Conservation (phyloP, 1,140 invertebrate genomes). For the Andrena cerasifolii region DNA sequence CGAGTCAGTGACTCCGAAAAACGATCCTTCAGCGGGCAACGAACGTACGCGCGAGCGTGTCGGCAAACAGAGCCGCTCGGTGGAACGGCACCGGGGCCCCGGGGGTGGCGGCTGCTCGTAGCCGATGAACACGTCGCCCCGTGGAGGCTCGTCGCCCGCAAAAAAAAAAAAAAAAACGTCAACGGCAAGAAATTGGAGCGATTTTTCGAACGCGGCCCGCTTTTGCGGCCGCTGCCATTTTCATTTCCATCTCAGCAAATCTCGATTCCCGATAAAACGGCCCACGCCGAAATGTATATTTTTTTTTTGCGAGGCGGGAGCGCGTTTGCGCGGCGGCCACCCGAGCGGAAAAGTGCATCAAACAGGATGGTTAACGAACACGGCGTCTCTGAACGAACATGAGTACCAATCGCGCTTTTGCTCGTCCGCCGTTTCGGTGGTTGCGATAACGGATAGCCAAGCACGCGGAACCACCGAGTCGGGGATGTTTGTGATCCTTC, state of each 20-base stretch:
- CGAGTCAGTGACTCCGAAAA: constrained; percentile 78
- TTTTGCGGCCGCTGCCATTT: constrained; percentile 43
- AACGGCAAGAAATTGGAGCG: constrained; percentile 55
- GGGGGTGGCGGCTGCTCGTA: constrained; percentile 23
- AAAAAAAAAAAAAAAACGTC: too few relatives aligned
- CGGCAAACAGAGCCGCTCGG: constrained; percentile 79
- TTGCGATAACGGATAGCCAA: too few relatives aligned
- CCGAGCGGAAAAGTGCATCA: constrained; percentile 43
- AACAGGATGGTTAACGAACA: not conserved
- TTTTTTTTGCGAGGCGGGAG: too few relatives aligned
- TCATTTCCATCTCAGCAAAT: constrained; percentile 43
- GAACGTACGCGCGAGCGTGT: constrained; percentile 74
- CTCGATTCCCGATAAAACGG: constrained; percentile 57
- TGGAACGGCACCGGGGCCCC: constrained; percentile 66
- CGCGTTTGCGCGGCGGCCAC: constrained; percentile 8
- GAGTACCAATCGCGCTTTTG: not conserved
- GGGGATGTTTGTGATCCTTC: too few relatives aligned
- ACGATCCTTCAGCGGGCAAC: constrained; percentile 78
- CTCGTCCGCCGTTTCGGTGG: too few relatives aligned
- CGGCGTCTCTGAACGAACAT: not conserved
- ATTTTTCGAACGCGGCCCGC: constrained; percentile 54
- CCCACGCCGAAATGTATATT: constrained; percentile 39
- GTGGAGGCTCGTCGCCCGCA: constrained; percentile 25
- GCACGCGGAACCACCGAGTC: too few relatives aligned
- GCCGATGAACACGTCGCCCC: constrained; percentile 29